Conservation (phyloP, 2,888 invertebrate species). For the Agrilus cyanescens region DNA sequence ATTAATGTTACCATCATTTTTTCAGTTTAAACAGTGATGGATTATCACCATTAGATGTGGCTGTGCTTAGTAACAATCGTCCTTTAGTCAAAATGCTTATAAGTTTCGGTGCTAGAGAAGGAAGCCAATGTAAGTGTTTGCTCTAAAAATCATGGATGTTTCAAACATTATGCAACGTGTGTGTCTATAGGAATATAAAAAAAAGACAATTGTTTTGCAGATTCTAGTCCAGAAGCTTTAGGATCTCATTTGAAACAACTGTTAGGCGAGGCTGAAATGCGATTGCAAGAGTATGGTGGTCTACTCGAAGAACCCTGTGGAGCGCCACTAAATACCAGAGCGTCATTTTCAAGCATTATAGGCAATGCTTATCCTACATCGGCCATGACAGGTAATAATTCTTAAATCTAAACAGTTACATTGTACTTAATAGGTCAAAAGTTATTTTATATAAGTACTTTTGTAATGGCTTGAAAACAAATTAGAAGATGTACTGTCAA, state of each 20-base stretch:
- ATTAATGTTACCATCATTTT: slow-evolving; percentile 11
- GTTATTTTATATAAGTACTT: not conserved
- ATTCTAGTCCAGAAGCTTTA: slow-evolving; percentile 59
- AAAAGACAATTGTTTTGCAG: slow-evolving; percentile 33
- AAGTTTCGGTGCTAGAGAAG: slow-evolving; percentile 75
- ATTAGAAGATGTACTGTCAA: too few species aligned
- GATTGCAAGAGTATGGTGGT: slow-evolving; percentile 66
- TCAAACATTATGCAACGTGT: not conserved
- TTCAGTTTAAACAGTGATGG: slow-evolving; percentile 78
- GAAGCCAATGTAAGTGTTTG: slow-evolving; percentile 63
- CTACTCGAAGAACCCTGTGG: slow-evolving; percentile 33
- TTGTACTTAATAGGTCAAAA: not conserved
- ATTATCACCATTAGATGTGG: slow-evolving; percentile 83
- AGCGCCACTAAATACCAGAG: slow-evolving; percentile 38
- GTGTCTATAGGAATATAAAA: not conserved
- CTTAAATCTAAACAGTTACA: not conserved
- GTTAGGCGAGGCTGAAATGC: slow-evolving; percentile 70
- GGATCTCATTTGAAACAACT: slow-evolving; percentile 65
- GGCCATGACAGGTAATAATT: slow-evolving; percentile 31
- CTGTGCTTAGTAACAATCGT: slow-evolving; percentile 80
- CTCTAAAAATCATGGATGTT: not conserved
- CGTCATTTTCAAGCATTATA: slow-evolving; percentile 47
- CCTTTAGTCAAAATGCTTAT: slow-evolving; percentile 83
- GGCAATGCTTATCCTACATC: slow-evolving; percentile 35
- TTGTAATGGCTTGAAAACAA: not conserved